phyloP scores from a whole-genome alignment of 2,113 vertebrate species.

The Pholis gunnellus region DNA sequence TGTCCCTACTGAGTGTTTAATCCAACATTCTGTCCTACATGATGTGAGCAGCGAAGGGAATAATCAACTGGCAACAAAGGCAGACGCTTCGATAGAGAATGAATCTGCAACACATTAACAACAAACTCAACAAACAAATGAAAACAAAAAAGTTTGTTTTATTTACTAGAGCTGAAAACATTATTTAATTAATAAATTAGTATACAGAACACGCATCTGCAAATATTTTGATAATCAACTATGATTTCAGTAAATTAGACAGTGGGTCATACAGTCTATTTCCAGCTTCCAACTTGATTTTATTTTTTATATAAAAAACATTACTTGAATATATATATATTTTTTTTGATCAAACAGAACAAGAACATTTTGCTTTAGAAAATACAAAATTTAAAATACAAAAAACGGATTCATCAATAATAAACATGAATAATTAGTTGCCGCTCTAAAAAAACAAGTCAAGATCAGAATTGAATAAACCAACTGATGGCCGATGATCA shows the following conservation, averaged over 20 bases:
- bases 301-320: neutral
- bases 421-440: neutral
- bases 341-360: neutral
- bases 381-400: neutral
- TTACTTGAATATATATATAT: neutral
- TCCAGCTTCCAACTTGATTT: neutral
- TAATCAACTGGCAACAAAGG: neutral
- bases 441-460: neutral
- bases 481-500: neutral
- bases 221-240: neutral
- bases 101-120: neutral
- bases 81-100: neutral
- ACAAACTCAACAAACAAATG: neutral
- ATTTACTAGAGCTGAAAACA: neutral
- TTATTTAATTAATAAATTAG: neutral
- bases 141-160: neutral
- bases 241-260: neutral
- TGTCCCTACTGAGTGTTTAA: constrained; percentile 9
- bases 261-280: neutral
- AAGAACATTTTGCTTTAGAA: neutral
- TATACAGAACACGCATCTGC: neutral
- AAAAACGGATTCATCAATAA: neutral
- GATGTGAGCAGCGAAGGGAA: neutral
- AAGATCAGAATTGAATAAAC: neutral
- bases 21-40: constrained; percentile 9